phyloP scores from a whole-genome alignment of 2,888 invertebrate species.

The Gymnoscelis rufifasciata region DNA sequence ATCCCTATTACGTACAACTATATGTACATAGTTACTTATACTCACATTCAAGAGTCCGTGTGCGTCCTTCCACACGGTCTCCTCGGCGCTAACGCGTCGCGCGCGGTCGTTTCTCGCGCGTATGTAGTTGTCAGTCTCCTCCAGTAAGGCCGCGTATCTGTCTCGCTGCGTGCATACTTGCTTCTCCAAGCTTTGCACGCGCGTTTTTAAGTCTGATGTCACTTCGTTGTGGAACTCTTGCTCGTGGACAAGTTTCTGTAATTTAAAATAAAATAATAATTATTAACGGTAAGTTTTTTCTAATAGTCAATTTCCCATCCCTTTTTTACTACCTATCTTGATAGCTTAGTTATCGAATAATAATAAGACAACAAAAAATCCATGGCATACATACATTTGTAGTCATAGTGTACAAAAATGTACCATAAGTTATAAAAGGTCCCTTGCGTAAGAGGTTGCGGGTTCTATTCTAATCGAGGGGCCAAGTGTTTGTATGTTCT shows the following conservation, averaged over 20 bases:
- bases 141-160: constrained; percentile 85
- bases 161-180: constrained; percentile 88
- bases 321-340: no score
- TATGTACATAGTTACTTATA: no score
- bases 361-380: no score
- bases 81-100: constrained; percentile 54
- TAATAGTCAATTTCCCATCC: no score
- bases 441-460: no score
- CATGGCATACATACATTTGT: no score
- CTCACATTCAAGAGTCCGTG: constrained; percentile 47
- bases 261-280: neutral
- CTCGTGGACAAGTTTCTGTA: constrained; percentile 62
- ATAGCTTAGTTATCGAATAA: no score
- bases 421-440: no score
- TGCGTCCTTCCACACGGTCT: constrained; percentile 47
- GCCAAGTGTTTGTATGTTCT: no score
- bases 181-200: constrained; percentile 79
- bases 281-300: no score
- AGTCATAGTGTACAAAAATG: no score
- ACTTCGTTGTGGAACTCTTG: constrained; percentile 63
- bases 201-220: constrained; percentile 51
- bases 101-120: constrained; percentile 68
- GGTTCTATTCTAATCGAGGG: no score
- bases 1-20: neutral
- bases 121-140: constrained; percentile 89